Conservation (phyloP, 2,113 vertebrate species). For the Danionella cerebrum region DNA sequence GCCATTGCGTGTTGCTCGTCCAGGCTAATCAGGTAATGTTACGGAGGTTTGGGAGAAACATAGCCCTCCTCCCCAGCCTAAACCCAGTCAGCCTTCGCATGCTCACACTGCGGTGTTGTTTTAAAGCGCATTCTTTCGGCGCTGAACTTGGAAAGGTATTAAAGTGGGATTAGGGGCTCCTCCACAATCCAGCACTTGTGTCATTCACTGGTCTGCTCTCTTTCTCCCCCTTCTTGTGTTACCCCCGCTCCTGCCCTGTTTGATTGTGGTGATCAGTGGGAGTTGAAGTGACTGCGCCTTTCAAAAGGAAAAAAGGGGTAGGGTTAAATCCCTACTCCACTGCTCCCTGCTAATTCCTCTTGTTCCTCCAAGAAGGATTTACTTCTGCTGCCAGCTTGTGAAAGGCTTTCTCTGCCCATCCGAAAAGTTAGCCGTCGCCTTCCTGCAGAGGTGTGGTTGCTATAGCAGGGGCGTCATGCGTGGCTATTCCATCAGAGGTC, state of each 20-base stretch:
- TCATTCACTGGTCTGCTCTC: conserved; percentile 76
- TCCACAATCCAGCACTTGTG: conserved; percentile 76
- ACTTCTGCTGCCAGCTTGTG: conserved; percentile 83
- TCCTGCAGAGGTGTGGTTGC: conserved; percentile 89
- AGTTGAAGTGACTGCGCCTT: conserved; percentile 83
- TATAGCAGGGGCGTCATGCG: conserved; percentile 86
- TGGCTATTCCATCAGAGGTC: conserved; percentile 77
- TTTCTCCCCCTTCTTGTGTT: conserved; percentile 51
- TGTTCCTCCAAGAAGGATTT: conserved; percentile 94
- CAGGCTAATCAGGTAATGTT: conserved; percentile 69
- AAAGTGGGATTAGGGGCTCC: conserved; percentile 83
- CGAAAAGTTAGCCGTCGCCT: conserved; percentile 79
- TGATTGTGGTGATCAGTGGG: conserved; percentile 86
- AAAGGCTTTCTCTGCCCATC: conserved; percentile 79
- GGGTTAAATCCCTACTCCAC: conserved; percentile 85
- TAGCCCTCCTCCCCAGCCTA: conserved; percentile 46
- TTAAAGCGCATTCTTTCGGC: conserved; percentile 86
- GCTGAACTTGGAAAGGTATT: conserved; percentile 94
- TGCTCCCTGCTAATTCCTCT: conserved; percentile 87
- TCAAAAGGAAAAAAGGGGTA: conserved; percentile 80
- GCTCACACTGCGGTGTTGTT: conserved; percentile 72
- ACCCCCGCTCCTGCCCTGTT: conserved; percentile 58
- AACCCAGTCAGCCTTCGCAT: conserved; percentile 56
- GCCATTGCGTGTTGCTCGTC: conserved; percentile 3
- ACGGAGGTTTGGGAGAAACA: conserved; percentile 60